Base-by-base conservation (phyloP, 1,140 invertebrate species). In the Physella acuta region DNA sequence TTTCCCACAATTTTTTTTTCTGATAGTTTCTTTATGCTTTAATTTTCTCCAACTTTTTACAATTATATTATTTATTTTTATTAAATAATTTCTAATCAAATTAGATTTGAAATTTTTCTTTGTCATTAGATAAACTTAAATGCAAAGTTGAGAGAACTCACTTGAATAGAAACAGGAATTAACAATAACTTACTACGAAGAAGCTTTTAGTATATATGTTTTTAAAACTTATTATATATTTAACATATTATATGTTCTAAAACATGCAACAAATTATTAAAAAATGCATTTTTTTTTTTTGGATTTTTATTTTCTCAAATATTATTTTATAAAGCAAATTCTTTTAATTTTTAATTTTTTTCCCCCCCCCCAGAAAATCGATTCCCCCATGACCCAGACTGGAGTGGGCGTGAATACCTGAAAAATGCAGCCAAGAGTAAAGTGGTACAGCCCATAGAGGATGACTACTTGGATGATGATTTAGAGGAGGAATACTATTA, bases 361-460 rank as follows among this genome's bases (percentile, higher is more conserved):
- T 33, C 30, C 24, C 28, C 30, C 0, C 5, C 20, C 53, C 2
- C 49, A 56, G 58, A 62, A 31, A 68, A 61, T 37, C 44, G 30
- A 16, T 28, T 69, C n/a, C 68, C 68, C 20, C 60, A 37, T 44
- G 36, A 36, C 61, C 61, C 61, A 2, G 16, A 63, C 37, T 63
- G 61, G 61, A 36, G 37, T 39, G 58, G 49, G 3, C 1, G 20
- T 5, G 1, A 8, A 11, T 24, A 26, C 49, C 14, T 55, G 28
- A n/a, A n/a, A n/a, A n/a, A n/a, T n/a, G 24, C 52, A 20, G 24
- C 52, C 26, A 39, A 44, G 24, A 30, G 55, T 24, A 56, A 62
- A 2, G 33, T 16, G 2, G 39, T 26, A 14, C 14, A 60, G 8
- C 28, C 52, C 34, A 26, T 66, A 20, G 55, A 71, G 30, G 37